phyloP scores from a whole-genome alignment of 1,140 invertebrate species.

The Diabrotica undecimpunctata region DNA sequence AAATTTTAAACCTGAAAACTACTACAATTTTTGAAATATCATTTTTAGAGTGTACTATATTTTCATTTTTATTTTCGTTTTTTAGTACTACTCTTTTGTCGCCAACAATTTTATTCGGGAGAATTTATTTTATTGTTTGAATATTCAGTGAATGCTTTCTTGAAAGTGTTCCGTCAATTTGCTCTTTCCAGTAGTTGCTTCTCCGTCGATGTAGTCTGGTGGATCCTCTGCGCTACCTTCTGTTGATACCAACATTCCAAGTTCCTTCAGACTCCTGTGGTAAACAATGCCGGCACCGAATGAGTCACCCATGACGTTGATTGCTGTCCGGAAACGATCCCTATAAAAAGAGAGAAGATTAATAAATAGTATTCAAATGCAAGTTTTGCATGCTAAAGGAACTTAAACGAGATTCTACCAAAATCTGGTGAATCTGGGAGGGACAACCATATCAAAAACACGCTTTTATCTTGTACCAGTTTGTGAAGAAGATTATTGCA shows the following conservation, averaged over 20 bases:
- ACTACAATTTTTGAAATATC: too few relatives aligned
- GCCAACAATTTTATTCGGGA: too few relatives aligned
- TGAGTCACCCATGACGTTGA: slow-evolving; percentile 85
- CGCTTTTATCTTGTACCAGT: background rate
- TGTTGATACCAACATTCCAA: slow-evolving; percentile 39
- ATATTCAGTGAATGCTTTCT: too few relatives aligned
- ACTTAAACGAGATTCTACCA: too few relatives aligned
- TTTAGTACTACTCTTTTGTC: too few relatives aligned
- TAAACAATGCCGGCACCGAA: slow-evolving; percentile 84
- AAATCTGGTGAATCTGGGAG: background rate
- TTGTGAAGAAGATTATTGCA: too few relatives aligned
- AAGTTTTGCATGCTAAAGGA: too few relatives aligned
- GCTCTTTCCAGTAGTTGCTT: background rate
- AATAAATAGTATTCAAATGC: background rate
- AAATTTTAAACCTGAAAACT: too few relatives aligned
- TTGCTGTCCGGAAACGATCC: slow-evolving; percentile 81
- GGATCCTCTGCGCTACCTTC: background rate
- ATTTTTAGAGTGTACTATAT: too few relatives aligned
- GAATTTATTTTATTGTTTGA: too few relatives aligned
- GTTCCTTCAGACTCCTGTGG: slow-evolving; percentile 70
- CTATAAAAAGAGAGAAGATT: slow-evolving; percentile 52
- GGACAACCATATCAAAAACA: background rate
- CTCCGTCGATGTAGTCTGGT: background rate
- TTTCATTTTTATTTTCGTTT: too few relatives aligned
- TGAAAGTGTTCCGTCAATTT: background rate